Evolutionary conservation across 2,888 invertebrate genomes (phyloP).

Genomic region (Scaptomyza tumidula): DNA sequence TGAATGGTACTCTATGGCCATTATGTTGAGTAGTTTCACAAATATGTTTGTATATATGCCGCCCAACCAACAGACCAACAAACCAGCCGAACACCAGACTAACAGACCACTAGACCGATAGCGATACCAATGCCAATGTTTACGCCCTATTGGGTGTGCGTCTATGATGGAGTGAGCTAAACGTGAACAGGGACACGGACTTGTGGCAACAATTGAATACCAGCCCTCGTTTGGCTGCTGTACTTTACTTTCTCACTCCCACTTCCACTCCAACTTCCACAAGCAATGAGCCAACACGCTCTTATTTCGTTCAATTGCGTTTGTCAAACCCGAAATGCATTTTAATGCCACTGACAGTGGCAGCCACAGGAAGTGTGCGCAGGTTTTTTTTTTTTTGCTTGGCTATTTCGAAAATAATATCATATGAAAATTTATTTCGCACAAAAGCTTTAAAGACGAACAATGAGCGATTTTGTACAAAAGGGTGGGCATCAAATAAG

Average conservation of each 20-base stretch:
- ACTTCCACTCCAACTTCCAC: not conserved
- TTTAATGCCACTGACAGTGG: conserved; percentile 55
- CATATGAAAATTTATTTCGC: conserved; percentile 39
- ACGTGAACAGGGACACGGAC: conserved; percentile 35
- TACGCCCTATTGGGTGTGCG: conserved; percentile 64
- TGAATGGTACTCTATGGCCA: conserved; percentile 77
- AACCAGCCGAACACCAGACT: not conserved
- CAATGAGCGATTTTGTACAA: conserved; percentile 2
- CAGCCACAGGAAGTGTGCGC: conserved; percentile 23
- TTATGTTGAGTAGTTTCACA: conserved; percentile 77
- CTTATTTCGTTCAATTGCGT: conserved; percentile 73
- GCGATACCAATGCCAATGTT: conserved; percentile 30
- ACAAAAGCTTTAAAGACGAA: conserved; percentile 40
- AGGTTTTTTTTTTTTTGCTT: conserved; percentile 1
- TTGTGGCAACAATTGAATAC: conserved; percentile 54
- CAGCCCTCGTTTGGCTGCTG: conserved; percentile 27
- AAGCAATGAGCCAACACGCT: conserved; percentile 45
- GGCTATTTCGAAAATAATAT: conserved; percentile 12
- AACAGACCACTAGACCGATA: conserved; percentile 3
- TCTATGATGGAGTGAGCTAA: conserved; percentile 24
- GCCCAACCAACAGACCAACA: conserved; percentile 6
- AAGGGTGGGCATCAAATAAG: conserved; percentile 8
- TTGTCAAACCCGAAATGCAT: conserved; percentile 63
- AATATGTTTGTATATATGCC: conserved; percentile 66
- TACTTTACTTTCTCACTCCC: conserved; percentile 17